Conservation (phyloP, 2,113 vertebrate species). For the Sinocyclocheilus rhinocerous region DNA sequence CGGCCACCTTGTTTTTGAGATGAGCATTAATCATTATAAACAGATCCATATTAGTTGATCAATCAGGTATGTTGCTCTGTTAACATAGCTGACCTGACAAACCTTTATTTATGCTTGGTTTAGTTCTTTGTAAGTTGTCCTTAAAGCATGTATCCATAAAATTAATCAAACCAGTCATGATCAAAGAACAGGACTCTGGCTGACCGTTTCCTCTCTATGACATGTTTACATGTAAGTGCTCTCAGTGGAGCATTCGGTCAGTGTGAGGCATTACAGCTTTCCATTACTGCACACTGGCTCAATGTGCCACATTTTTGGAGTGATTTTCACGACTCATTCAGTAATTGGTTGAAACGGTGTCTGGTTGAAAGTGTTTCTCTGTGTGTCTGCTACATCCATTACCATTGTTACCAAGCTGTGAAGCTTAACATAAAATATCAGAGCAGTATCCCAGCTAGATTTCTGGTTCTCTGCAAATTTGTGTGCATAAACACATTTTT, state of each 20-base stretch:
- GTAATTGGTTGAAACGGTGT: conserved; percentile 15
- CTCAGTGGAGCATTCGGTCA: conserved; percentile 8
- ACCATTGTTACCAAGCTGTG: neutral
- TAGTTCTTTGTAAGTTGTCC: neutral
- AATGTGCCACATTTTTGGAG: neutral
- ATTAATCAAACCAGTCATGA: neutral
- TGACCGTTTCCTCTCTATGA: conserved; percentile 4
- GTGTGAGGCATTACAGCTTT: conserved; percentile 10
- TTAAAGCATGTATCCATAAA: neutral
- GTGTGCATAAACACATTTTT: neutral
- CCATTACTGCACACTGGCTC: conserved; percentile 4
- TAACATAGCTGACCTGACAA: neutral
- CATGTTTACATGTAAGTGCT: conserved; percentile 13
- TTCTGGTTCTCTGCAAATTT: neutral
- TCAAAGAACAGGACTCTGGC: neutral
- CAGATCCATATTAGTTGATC: neutral
- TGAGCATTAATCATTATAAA: neutral
- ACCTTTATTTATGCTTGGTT: neutral
- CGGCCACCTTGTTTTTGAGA: neutral
- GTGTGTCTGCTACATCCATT: conserved; percentile 15
- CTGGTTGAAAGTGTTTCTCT: conserved; percentile 13
- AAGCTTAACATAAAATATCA: conserved; percentile 8
- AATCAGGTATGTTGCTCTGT: neutral
- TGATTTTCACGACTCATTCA: conserved; percentile 15
- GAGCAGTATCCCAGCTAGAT: neutral